These are phyloP conservation scores for Sinocyclocheilus rhinocerous DNA, from an alignment of 2,113 vertebrate genomes.

Conservation along the genomic window DNA sequence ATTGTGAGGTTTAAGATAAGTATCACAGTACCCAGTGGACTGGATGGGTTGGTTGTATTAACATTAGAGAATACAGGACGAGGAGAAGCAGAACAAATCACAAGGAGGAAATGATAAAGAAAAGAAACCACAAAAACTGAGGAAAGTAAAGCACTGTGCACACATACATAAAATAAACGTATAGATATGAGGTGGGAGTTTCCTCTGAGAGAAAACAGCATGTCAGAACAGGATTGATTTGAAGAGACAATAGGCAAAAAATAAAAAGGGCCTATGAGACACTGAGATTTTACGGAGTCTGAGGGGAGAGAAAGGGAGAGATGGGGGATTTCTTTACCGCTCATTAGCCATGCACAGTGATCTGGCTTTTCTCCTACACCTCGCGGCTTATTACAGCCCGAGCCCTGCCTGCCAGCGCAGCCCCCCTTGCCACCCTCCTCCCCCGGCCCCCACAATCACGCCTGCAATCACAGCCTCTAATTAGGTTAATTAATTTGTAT, in stretches of 20 bases:
- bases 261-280: conserved; percentile 2
- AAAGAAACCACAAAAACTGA: not conserved
- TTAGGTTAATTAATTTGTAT: conserved; percentile 99
- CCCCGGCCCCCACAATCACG: conserved; percentile 86
- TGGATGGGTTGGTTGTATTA: conserved; percentile 25
- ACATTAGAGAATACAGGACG: conserved; percentile 29
- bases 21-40: conserved; percentile 55
- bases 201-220: not conserved
- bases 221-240: not conserved
- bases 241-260: not conserved
- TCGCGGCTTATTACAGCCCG: conserved; percentile 93
- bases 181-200: not conserved
- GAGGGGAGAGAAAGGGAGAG: conserved; percentile 38
- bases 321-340: conserved; percentile 57
- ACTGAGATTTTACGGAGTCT: not conserved
- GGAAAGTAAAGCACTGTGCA: not conserved
- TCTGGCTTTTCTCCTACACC: conserved; percentile 94
- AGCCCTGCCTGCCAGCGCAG: conserved; percentile 91
- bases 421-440: conserved; percentile 81
- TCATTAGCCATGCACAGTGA: conserved; percentile 93
- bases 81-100: conserved; percentile 56
- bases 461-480: conserved; percentile 99
- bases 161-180: not conserved
- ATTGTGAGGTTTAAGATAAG: conserved; percentile 65
- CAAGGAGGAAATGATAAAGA: not conserved